Evolutionary conservation across 2,113 vertebrate genomes (phyloP).

Genomic region (Neopipo cinnamomea): DNA sequence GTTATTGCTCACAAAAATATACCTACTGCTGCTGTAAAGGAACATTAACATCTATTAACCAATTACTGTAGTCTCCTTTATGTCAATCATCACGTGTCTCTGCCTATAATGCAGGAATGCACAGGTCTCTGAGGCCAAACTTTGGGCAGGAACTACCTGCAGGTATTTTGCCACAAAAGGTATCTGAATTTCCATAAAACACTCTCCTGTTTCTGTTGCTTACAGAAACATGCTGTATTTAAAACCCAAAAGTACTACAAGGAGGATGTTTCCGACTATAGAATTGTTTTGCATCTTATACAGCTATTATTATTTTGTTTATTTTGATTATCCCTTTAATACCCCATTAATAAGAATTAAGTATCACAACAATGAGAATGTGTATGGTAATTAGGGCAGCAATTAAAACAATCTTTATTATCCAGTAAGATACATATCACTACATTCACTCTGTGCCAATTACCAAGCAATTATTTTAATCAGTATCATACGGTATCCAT

Average conservation of each 20-base stretch:
- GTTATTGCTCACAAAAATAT: constrained; percentile 18
- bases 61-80: not conserved
- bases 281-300: not conserved
- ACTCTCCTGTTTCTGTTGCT: not conserved
- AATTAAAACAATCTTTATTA: constrained; percentile 53
- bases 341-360: not conserved
- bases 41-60: not conserved
- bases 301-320: not conserved
- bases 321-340: not conserved
- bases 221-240: not conserved
- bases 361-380: not conserved
- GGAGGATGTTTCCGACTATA: not conserved
- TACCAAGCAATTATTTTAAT: constrained; percentile 57
- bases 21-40: not conserved
- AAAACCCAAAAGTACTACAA: not conserved
- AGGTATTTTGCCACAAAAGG: not conserved
- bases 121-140: not conserved
- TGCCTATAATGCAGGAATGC: not conserved
- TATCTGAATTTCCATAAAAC: not conserved
- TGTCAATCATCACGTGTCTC: not conserved
- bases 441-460: constrained; percentile 41
- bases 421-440: constrained; percentile 17
- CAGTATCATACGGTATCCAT: not conserved
- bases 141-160: not conserved
- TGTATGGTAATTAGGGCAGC: constrained; percentile 29